Base-by-base conservation (phyloP, 2,888 invertebrate species). In the Sinotaia quadrata region DNA sequence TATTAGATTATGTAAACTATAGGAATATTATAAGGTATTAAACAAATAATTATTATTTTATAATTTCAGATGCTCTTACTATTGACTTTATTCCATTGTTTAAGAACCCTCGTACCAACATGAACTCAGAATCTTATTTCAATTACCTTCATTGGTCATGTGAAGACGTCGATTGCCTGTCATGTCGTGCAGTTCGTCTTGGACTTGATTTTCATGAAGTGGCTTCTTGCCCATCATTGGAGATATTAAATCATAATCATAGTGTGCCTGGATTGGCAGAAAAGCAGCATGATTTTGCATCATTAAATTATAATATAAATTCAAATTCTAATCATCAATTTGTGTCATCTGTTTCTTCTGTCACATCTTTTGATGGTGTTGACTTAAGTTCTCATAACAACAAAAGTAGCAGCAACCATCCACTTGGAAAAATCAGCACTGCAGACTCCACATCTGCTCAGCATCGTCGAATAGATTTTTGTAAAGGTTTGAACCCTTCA, bases 1-100 rank as follows among this genome's bases (percentile, higher is more conserved):
- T n/a, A n/a, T n/a, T n/a, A n/a, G n/a, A n/a, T n/a, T n/a, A n/a
- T n/a, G n/a, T n/a, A n/a, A n/a, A n/a, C n/a, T n/a, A n/a, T n/a
- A 21, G 7, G 0, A 21, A n/a, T n/a, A n/a, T n/a, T n/a, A n/a
- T n/a, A n/a, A n/a, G n/a, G n/a, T n/a, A n/a, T n/a, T n/a, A n/a
- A n/a, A n/a, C n/a, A n/a, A 58, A n/a, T 33, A 29, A 36, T 34
- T 47, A 63, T 21, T 2, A n/a, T 36, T 59, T 10, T 49, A 4
- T 49, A 8, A 56, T 77, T 79, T 41, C 76, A 83, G 83, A 83
- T 71, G 83, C 83, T 7, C 67, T 83, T 44, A 75, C 77, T 29
- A 82, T 83, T 58, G 81, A 81, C 36, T 72, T 76, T 12, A 77
- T 76, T 33, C 73, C 74, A 65, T 76, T 75, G 21, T 75, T 75